These are phyloP conservation scores for Limonius californicus DNA, from an alignment of 1,140 invertebrate genomes.

Conservation along the genomic window DNA sequence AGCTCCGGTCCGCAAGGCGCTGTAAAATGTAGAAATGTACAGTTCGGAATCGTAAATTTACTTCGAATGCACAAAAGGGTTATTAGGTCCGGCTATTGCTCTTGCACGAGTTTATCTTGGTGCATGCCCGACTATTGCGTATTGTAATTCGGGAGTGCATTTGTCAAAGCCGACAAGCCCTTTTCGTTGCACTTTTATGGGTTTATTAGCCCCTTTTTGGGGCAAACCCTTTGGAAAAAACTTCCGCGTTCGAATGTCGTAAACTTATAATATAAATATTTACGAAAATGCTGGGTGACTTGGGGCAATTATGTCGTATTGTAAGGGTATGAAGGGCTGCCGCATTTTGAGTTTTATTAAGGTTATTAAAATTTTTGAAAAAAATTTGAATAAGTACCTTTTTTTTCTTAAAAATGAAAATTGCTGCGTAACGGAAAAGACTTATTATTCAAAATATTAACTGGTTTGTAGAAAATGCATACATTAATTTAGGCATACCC, in stretches of 20 bases:
- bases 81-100: neutral
- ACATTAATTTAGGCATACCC: too few species aligned
- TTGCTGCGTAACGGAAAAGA: too few species aligned
- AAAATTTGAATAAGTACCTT: too few species aligned
- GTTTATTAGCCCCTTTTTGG: neutral
- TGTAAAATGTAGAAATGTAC: neutral
- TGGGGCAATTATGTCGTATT: too few species aligned
- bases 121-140: neutral
- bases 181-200: neutral
- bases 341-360: too few species aligned
- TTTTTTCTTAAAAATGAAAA: too few species aligned
- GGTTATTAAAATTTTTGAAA: too few species aligned
- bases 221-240: neutral
- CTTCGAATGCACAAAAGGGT: neutral
- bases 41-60: neutral
- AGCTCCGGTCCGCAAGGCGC: neutral
- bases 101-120: neutral
- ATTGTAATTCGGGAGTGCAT: neutral
- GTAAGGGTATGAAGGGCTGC: too few species aligned
- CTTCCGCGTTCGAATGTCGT: neutral
- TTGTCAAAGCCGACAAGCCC: neutral
- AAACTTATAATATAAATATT: neutral
- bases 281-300: too few species aligned
- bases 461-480: too few species aligned
- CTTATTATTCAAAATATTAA: too few species aligned